Conservation (phyloP, 2,797 vertebrate species). For the Erethizon dorsatum region DNA sequence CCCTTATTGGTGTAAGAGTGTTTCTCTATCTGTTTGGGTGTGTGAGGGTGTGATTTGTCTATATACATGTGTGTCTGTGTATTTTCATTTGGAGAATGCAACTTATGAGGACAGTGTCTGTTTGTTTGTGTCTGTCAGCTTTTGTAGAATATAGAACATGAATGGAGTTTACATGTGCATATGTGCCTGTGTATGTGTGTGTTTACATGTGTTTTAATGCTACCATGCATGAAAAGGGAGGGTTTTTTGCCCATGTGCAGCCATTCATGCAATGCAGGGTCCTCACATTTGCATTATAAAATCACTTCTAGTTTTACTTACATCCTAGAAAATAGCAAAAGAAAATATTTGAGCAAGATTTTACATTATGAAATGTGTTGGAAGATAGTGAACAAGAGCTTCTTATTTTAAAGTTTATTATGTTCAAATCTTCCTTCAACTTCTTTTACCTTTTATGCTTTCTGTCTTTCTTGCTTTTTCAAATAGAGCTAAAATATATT, state of each 20-base stretch:
- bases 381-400: background rate
- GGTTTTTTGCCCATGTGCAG: background rate
- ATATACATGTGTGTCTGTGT: background rate
- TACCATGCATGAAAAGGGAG: background rate
- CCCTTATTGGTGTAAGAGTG: accelerated
- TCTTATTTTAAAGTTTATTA: background rate
- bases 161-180: background rate
- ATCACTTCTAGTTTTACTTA: background rate
- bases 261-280: background rate
- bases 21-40: background rate
- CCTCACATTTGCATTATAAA: background rate
- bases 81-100: background rate
- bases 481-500: background rate
- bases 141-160: background rate
- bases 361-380: background rate
- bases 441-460: background rate
- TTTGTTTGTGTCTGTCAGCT: background rate
- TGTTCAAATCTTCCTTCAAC: background rate
- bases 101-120: background rate
- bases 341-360: background rate
- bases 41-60: no score
- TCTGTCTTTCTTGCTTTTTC: background rate
- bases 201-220: background rate
- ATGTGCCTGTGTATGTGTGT: background rate
- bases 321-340: background rate